Evolutionary conservation across 2,797 vertebrate genomes (phyloP).

Genomic region (Menidia menidia): DNA sequence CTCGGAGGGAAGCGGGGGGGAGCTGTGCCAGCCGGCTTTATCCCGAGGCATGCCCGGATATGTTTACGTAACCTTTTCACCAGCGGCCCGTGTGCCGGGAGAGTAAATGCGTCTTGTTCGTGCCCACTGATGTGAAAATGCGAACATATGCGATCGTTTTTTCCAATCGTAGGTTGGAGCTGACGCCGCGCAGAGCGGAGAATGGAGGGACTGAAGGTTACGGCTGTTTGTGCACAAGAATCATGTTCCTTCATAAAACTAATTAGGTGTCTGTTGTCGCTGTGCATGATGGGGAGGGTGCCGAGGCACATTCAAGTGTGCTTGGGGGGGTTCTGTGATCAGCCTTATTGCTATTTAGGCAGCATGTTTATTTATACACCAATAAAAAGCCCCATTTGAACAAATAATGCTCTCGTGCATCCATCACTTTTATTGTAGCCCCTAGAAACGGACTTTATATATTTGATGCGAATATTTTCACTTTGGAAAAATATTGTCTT

Average conservation of each 20-base stretch:
- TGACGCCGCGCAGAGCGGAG: background rate
- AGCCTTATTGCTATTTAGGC: constrained; percentile 52
- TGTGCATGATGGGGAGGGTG: constrained; percentile 15
- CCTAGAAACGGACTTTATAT: constrained; percentile 25
- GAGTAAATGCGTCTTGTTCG: constrained; percentile 35
- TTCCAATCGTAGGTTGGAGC: constrained; percentile 8
- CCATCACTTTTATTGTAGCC: constrained; percentile 37
- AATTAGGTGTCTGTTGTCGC: constrained; percentile 64
- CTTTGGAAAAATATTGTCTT: background rate
- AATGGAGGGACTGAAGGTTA: constrained; percentile 39
- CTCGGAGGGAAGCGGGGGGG: constrained; percentile 24
- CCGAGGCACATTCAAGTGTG: constrained; percentile 46
- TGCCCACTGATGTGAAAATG: constrained; percentile 38
- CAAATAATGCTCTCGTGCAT: constrained; percentile 44
- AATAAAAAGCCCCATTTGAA: constrained; percentile 53
- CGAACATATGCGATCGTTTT: constrained; percentile 4
- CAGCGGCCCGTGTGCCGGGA: background rate
- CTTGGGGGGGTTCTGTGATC: constrained; percentile 46
- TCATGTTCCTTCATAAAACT: constrained; percentile 48
- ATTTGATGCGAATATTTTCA: constrained; percentile 31
- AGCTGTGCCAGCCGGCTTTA: constrained; percentile 38
- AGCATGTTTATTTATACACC: constrained; percentile 61
- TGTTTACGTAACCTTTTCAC: constrained; percentile 23
- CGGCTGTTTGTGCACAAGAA: constrained; percentile 49
- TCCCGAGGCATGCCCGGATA: constrained; percentile 21